Percentiles rank a stretch among this genome's conserved stretches.
phyloP scores from a whole-genome alignment of 2,113 vertebrate genomes.

The Rhinolophus ferrumequinum region DNA sequence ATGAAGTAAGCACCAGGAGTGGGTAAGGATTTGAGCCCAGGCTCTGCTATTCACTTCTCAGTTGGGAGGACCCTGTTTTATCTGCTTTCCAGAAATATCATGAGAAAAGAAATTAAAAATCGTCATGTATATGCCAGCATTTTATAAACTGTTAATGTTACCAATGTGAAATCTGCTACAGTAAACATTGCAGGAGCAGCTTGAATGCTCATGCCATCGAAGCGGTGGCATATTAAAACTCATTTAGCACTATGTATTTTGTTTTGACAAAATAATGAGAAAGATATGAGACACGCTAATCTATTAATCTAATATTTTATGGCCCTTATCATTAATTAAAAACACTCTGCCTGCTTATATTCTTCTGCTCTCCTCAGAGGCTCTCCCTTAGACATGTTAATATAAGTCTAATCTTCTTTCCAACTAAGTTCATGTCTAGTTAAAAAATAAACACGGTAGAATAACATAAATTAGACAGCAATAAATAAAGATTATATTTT shows the following conservation, averaged over 20 bases:
- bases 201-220: neutral
- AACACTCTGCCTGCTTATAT: neutral
- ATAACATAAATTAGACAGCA: neutral
- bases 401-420: slow-evolving; percentile 4
- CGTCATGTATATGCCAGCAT: neutral
- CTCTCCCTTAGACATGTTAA: neutral
- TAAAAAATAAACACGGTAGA: slow-evolving; percentile 2
- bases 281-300: neutral
- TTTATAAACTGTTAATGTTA: neutral
- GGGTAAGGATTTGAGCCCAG: neutral
- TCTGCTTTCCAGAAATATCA: neutral
- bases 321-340: slow-evolving; percentile 59
- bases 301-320: slow-evolving; percentile 43
- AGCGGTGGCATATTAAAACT: neutral
- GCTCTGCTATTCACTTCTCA: neutral
- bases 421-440: neutral
- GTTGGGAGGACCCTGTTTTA: neutral
- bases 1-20: neutral
- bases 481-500: neutral
- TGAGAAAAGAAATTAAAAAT: neutral
- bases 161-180: neutral
- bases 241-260: slow-evolving; percentile 4
- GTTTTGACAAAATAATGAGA: slow-evolving; percentile 49
- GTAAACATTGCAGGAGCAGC: neutral
- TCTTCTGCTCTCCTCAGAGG: neutral